Percentiles rank a stretch among this genome's conserved stretches.
Conservation (phyloP, 2,888 invertebrate genomes). For the Aleiodes testaceus region DNA sequence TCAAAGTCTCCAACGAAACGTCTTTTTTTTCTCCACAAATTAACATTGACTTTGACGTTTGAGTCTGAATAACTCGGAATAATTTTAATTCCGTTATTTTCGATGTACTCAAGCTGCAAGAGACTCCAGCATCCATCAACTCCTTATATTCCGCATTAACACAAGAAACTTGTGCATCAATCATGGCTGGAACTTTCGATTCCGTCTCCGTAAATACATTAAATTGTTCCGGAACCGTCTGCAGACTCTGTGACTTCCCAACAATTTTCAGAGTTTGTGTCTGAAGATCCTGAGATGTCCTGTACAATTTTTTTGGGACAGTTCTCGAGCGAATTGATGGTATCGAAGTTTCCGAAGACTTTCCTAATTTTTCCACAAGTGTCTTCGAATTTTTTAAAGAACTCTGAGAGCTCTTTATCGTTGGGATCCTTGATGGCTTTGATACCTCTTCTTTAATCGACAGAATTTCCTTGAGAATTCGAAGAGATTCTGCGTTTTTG, state of each 20-base stretch:
- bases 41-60: conserved; percentile 38
- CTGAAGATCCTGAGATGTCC: neutral
- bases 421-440: conserved; percentile 34
- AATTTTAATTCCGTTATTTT: conserved; percentile 10
- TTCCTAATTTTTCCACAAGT: conserved; percentile 42
- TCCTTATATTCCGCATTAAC: conserved; percentile 39
- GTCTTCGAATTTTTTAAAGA: conserved; percentile 36
- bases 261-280: conserved; percentile 15
- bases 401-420: conserved; percentile 5
- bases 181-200: neutral
- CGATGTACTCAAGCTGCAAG: conserved; percentile 17
- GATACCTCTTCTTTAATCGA: conserved; percentile 40
- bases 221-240: conserved; percentile 20
- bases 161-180: neutral
- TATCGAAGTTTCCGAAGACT: conserved; percentile 36
- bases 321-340: neutral
- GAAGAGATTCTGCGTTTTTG: conserved; percentile 46
- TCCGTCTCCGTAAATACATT: conserved; percentile 36
- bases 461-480: conserved; percentile 49
- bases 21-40: conserved; percentile 16
- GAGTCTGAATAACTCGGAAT: conserved; percentile 25
- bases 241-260: conserved; percentile 21
- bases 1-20: conserved; percentile 38
- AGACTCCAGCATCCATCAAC: conserved; percentile 31
- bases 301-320: neutral